phyloP scores from a whole-genome alignment of 2,888 invertebrate genomes.

The Acleris laterana region DNA sequence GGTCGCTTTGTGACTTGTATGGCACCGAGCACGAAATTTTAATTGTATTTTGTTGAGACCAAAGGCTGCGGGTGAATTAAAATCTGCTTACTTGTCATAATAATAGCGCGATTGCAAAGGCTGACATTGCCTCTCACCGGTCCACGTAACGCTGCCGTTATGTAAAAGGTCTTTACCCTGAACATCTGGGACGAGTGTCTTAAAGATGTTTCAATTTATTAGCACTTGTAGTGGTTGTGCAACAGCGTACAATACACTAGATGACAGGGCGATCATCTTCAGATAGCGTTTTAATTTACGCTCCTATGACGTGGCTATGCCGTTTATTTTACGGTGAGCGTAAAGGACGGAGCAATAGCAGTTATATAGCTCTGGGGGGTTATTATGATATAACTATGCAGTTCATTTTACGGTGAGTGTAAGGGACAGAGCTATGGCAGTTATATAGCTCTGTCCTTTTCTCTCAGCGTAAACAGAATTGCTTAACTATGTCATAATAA shows the following conservation, averaged over 20 bases:
- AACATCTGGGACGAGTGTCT: conserved; percentile 78
- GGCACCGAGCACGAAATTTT: conserved; percentile 11
- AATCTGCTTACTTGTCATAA: conserved; percentile 65
- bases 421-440: too few relatives aligned
- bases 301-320: too few relatives aligned
- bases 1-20: conserved; percentile 8
- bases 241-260: conserved; percentile 55
- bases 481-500: too few relatives aligned
- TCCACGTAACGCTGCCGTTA: conserved; percentile 72
- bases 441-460: too few relatives aligned
- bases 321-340: too few relatives aligned
- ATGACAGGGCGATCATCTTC: conserved; percentile 51
- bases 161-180: conserved; percentile 83
- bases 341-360: too few relatives aligned
- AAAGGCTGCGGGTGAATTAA: conserved; percentile 53
- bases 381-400: too few relatives aligned
- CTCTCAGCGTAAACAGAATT: too few relatives aligned
- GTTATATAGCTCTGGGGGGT: too few relatives aligned
- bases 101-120: conserved; percentile 59
- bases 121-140: conserved; percentile 83
- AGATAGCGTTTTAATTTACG: conserved; percentile 60
- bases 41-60: conserved; percentile 31
- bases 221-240: conserved; percentile 66
- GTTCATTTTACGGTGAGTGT: too few relatives aligned
- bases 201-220: conserved; percentile 78